Conservation (phyloP, 2,113 vertebrate species). For the Halcyon senegalensis region DNA sequence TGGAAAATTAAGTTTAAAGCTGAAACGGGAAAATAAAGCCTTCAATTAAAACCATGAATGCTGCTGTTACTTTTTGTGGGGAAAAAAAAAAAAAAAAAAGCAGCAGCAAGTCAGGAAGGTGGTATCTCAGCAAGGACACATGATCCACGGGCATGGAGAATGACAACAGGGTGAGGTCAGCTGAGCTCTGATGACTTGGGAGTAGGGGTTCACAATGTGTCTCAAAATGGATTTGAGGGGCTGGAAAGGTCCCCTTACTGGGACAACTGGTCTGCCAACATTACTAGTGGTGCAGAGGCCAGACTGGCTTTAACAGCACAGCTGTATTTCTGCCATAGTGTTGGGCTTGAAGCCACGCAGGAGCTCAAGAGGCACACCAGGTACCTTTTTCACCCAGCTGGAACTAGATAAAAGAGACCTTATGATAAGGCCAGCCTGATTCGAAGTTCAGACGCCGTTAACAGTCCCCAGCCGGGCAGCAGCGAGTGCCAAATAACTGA, state of each 20-base stretch:
- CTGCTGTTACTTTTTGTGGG: not conserved
- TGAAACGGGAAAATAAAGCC: not conserved
- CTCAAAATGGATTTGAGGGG: rapidly evolving
- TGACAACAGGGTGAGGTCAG: not conserved
- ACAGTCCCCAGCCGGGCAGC: not conserved
- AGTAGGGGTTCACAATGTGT: not conserved
- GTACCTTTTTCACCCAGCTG: no score
- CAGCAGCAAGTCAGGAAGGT: not conserved
- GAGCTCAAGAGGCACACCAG: rapidly evolving
- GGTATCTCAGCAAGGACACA: not conserved
- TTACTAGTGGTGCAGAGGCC: not conserved
- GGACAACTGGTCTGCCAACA: not conserved
- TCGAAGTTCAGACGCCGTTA: not conserved
- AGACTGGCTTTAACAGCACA: not conserved
- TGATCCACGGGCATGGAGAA: not conserved
- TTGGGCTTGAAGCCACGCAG: rapidly evolving
- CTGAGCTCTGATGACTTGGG: not conserved
- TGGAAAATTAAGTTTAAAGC: not conserved
- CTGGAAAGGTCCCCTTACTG: not conserved
- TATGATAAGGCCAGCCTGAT: rapidly evolving
- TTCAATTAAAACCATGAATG: not conserved
- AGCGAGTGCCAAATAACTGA: not conserved
- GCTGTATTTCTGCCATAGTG: rapidly evolving
- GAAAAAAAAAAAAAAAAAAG: not conserved
- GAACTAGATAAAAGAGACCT: no score